Conservation (phyloP, 2,888 invertebrate genomes). For the Leptarthrus brevirostris region DNA sequence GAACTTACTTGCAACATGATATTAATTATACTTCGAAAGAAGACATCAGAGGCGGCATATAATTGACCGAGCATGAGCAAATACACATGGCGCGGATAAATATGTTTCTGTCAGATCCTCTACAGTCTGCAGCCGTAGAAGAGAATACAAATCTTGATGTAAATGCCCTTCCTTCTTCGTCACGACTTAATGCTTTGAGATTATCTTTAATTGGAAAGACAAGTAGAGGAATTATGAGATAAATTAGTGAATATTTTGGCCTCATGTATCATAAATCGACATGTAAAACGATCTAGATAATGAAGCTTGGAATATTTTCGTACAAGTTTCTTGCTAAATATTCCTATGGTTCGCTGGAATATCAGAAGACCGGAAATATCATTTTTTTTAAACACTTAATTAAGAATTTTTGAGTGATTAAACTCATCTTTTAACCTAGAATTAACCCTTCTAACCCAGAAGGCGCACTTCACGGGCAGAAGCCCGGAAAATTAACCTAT, state of each 20-base stretch:
- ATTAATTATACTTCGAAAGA: constrained; percentile 38
- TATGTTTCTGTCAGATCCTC: not conserved
- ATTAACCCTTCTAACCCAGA: too few relatives aligned
- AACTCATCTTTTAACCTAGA: too few relatives aligned
- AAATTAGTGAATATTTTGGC: constrained; percentile 35
- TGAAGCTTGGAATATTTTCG: not conserved
- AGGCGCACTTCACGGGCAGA: too few relatives aligned
- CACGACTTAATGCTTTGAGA: constrained; percentile 27
- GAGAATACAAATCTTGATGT: not conserved
- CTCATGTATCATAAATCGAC: constrained; percentile 28
- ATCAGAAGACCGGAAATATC: too few relatives aligned
- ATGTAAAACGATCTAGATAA: constrained; percentile 8
- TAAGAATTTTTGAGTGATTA: too few relatives aligned
- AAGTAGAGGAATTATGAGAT: constrained; percentile 27
- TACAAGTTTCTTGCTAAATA: too few relatives aligned
- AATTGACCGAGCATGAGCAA: constrained; percentile 13
- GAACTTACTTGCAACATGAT: constrained; percentile 17
- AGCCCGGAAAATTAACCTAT: too few relatives aligned
- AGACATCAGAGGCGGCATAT: constrained; percentile 38
- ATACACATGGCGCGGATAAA: not conserved
- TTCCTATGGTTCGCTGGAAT: too few relatives aligned
- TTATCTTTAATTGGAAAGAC: constrained; percentile 44
- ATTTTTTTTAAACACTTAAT: too few relatives aligned
- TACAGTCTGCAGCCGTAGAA: not conserved
- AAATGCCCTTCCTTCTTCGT: constrained; percentile 21